Evolutionary conservation across 2,888 invertebrate genomes (phyloP), one percentile per base, ranked within the genome.

Genomic region (Zele albiditarsus): DNA sequence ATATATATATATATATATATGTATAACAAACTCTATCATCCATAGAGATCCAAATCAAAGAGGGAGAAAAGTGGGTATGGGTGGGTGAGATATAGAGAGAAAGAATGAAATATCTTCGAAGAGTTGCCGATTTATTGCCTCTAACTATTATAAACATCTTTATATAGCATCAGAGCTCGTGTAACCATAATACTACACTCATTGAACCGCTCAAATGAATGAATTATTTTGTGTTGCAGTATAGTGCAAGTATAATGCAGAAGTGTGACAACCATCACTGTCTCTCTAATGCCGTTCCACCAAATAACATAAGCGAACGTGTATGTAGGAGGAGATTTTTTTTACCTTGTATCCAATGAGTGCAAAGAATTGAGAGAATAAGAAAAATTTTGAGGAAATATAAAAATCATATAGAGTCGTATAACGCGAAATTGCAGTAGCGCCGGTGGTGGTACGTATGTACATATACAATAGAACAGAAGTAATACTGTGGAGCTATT

Each of bases 91-190:
- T n/a, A n/a, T n/a, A 23, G 20, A 2, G 49, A 5, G 20, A 53
- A 20, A 53, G 49, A 53, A 20, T 53, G 70, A 68, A 46, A 49
- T 74, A 74, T 68, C 33, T 72, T 28, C 65, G 67, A 69, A 74
- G 60, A 66, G 70, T 65, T 65, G 63, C 63, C 68, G 78, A 78
- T 78, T 78, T 77, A 78, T 77, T 71, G 71, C 76, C 77, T 38
- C 73, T 71, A 33, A 73, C 70, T 69, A 68, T 71, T 76, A 74
- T 74, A 74, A 76, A 75, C 73, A 66, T 71, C 70, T 73, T 76
- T n/a, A n/a, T 74, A 74, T 68, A 63, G 75, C 73, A 78, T 75
- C 65, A 66, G 74, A 74, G 60, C 65, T 76, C 68, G 69, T 77
- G 73, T 74, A 75, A 74, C 68, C 58, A 75, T 75, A 71, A 70